Evolutionary conservation across 2,888 invertebrate species (phyloP).

Genomic region (Adelphocoris suturalis): DNA sequence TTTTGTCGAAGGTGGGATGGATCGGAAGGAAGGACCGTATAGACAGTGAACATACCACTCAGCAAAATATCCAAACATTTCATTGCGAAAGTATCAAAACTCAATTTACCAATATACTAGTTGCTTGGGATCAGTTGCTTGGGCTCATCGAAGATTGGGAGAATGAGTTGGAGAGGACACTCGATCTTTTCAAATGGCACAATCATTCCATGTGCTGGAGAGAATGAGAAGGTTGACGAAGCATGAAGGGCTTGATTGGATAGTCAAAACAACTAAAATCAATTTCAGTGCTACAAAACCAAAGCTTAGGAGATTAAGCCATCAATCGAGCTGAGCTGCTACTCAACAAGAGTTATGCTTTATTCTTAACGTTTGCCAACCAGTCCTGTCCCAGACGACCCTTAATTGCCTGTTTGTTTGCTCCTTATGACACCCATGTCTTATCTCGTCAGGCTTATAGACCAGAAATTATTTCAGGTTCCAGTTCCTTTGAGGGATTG

Average conservation of each 20-base stretch:
- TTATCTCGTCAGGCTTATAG: slow-evolving; percentile 3
- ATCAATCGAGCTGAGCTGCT: slow-evolving; percentile 57
- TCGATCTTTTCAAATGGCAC: too few species aligned
- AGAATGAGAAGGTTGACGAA: too few species aligned
- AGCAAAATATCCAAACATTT: too few species aligned
- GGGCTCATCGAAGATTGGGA: too few species aligned
- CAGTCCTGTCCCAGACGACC: background rate
- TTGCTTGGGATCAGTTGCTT: too few species aligned
- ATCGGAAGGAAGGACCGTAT: background rate
- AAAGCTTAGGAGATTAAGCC: slow-evolving; percentile 58
- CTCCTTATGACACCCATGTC: background rate
- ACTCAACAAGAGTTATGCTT: slow-evolving; percentile 10
- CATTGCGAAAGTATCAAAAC: too few species aligned
- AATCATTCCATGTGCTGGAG: too few species aligned
- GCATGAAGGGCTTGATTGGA: too few species aligned
- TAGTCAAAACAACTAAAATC: too few species aligned
- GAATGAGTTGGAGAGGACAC: too few species aligned
- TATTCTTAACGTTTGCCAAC: slow-evolving; percentile 17
- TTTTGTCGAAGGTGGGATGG: background rate
- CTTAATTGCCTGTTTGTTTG: background rate
- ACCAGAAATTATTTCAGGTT: slow-evolving; percentile 1
- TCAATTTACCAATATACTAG: too few species aligned
- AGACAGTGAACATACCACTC: too few species aligned
- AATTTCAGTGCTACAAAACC: background rate
- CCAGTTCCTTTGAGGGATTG: background rate